These are phyloP conservation scores for Emydoidea blandingii DNA, from an alignment of 2,797 vertebrate species.

Conservation along the genomic window DNA sequence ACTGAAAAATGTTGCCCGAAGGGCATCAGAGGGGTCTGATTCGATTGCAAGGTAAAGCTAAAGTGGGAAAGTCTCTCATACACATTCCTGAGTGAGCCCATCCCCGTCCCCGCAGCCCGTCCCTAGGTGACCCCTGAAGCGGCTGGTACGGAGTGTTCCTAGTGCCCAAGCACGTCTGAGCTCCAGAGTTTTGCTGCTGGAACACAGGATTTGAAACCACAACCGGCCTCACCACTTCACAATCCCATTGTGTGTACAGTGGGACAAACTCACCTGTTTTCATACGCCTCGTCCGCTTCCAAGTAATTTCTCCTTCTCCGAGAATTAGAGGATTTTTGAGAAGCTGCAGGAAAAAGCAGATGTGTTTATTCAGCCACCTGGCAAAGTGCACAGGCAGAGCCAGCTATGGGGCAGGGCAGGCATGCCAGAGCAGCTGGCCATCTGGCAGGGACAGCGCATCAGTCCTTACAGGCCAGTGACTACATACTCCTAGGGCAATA, in stretches of 20 bases:
- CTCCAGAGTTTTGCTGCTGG: background rate
- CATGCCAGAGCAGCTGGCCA: background rate
- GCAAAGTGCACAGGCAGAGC: background rate
- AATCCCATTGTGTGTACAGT: background rate
- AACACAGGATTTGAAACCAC: background rate
- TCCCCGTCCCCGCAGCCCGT: too few relatives aligned
- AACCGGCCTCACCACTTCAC: background rate
- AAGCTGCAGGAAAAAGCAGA: conserved; percentile 71
- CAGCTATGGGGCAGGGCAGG: background rate
- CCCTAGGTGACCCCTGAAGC: background rate
- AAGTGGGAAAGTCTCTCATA: background rate
- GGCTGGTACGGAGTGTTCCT: background rate
- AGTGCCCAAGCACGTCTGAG: background rate
- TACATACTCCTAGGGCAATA: background rate
- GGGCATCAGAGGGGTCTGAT: background rate
- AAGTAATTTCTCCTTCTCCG: conserved; percentile 73
- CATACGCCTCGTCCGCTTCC: conserved; percentile 79
- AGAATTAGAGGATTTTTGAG: conserved; percentile 79
- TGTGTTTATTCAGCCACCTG: background rate
- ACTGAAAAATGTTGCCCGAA: background rate
- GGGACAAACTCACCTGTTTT: conserved; percentile 80
- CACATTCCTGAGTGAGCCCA: background rate
- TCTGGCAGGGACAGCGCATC: background rate
- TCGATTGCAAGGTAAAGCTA: background rate
- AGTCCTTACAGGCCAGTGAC: background rate